Evolutionary conservation across 2,113 vertebrate species (phyloP).

Genomic region (Psephotus haematonotus): DNA sequence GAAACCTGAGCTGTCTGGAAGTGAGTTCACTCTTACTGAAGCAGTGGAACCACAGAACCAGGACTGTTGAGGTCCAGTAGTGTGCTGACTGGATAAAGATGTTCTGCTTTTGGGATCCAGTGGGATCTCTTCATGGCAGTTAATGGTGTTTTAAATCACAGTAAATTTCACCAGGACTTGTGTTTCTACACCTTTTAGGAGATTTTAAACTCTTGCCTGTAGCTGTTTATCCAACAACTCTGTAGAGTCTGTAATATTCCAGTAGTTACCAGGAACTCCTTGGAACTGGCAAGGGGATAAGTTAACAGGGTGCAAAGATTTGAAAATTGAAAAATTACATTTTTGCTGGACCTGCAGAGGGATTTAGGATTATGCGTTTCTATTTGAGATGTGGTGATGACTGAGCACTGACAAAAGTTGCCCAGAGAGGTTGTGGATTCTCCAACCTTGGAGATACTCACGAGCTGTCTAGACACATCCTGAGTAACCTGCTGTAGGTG

Average conservation of each 20-base stretch:
- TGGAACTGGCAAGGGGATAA: not conserved
- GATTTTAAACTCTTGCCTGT: slow-evolving; percentile 4
- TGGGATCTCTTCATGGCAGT: not conserved
- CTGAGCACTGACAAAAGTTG: not conserved
- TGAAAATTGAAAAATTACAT: not conserved
- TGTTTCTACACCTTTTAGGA: not conserved
- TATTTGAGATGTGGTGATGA: not conserved
- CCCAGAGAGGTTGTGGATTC: not conserved
- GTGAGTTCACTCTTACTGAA: not conserved
- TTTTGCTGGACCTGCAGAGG: not conserved
- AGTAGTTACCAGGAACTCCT: not conserved
- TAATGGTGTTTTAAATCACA: not conserved
- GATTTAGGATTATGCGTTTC: not conserved
- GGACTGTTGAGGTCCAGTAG: not conserved
- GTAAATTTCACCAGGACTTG: not conserved
- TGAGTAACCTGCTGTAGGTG: not conserved
- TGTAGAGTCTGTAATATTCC: not conserved
- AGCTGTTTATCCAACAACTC: not conserved
- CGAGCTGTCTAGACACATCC: not conserved
- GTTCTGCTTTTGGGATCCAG: not conserved
- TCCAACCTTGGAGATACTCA: not conserved
- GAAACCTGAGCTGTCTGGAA: not conserved
- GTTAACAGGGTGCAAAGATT: not conserved
- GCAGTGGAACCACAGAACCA: not conserved
- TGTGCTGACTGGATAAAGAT: not conserved